phyloP scores from a whole-genome alignment of 2,113 vertebrate genomes.

The Forbesichthys papilliferus region DNA sequence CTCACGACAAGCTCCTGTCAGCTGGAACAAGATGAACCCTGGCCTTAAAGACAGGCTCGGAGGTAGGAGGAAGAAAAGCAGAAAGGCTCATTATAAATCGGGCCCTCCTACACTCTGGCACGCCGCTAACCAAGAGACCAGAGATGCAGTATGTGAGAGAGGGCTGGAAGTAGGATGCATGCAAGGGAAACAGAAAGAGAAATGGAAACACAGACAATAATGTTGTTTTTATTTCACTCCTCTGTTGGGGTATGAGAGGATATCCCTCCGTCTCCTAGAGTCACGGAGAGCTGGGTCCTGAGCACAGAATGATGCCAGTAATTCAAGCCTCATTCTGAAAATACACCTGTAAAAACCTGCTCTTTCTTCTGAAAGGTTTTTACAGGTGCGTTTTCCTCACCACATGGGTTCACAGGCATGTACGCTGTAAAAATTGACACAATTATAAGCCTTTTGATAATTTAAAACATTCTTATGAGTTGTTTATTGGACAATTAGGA shows the following conservation, averaged over 20 bases:
- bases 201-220: neutral
- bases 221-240: too few relatives aligned
- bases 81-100: conserved; percentile 56
- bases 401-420: neutral
- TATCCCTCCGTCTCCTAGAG: too few relatives aligned
- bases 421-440: too few relatives aligned
- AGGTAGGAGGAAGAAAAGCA: conserved; percentile 39
- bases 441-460: too few relatives aligned
- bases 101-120: conserved; percentile 34
- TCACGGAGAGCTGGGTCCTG: too few relatives aligned
- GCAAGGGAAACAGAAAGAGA: neutral
- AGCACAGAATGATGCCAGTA: neutral
- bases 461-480: neutral
- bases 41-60: conserved; percentile 36
- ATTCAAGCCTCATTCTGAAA: neutral
- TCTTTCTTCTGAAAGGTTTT: neutral
- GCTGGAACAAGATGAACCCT: conserved; percentile 53
- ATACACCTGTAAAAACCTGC: too few relatives aligned
- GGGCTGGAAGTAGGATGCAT: neutral
- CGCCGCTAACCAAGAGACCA: neutral
- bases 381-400: neutral
- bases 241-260: too few relatives aligned
- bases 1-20: conserved; percentile 41
- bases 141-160: neutral
- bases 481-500: conserved; percentile 15